Evolutionary conservation across 2,113 vertebrate genomes (phyloP).

Genomic region (Sceloporus undulatus): DNA sequence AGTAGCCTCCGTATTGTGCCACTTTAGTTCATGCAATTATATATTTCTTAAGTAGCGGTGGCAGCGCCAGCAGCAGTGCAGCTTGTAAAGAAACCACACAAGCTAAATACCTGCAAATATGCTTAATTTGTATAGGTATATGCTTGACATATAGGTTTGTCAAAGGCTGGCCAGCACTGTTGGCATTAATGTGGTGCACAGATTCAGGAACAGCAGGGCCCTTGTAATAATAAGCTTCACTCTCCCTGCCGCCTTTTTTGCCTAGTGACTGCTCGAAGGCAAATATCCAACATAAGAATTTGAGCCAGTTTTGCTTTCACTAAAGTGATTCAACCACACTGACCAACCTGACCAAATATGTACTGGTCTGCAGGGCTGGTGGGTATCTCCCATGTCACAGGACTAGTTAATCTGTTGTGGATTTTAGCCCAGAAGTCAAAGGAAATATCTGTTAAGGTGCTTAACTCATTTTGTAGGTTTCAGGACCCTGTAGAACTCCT

Average conservation of each 20-base stretch:
- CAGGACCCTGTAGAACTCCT: too few species aligned
- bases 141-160: neutral
- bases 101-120: neutral
- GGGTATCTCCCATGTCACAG: too few species aligned
- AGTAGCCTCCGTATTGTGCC: slow-evolving; percentile 31
- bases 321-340: too few species aligned
- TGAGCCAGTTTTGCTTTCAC: too few species aligned
- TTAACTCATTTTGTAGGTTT: too few species aligned
- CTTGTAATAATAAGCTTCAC: neutral
- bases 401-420: too few species aligned
- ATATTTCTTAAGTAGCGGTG: neutral
- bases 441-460: too few species aligned
- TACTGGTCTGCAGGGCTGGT: too few species aligned
- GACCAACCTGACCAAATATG: too few species aligned
- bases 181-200: neutral
- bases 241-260: too few species aligned
- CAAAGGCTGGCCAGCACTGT: neutral
- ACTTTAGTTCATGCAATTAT: neutral
- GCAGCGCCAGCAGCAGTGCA: slow-evolving; percentile 32
- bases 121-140: neutral
- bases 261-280: neutral
- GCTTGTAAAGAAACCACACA: neutral
- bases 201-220: neutral
- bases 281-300: neutral
- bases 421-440: too few species aligned